Conservation (phyloP, 2,888 invertebrate species). For the Nipponacmea schrenckii region DNA sequence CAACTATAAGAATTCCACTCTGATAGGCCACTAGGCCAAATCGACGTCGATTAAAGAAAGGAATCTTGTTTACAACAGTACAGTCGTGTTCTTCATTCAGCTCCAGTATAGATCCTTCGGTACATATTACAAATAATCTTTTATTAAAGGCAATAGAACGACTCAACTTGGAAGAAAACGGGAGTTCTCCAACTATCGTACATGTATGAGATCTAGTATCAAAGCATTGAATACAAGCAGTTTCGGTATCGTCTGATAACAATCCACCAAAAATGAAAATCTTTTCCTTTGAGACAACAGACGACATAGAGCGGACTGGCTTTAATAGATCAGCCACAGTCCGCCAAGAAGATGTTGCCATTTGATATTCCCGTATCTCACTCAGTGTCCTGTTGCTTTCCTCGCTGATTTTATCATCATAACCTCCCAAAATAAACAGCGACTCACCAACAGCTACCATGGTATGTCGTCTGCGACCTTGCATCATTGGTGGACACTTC, state of each 20-base stretch:
- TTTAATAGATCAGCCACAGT: slow-evolving; percentile 35
- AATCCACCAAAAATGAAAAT: slow-evolving; percentile 50
- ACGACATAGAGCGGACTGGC: slow-evolving; percentile 44
- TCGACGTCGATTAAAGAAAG: slow-evolving; percentile 41
- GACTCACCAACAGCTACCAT: slow-evolving; percentile 52
- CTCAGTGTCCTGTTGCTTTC: slow-evolving; percentile 39
- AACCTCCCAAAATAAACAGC: slow-evolving; percentile 46
- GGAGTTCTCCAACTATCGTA: slow-evolving; percentile 37
- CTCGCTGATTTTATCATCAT: slow-evolving; percentile 47
- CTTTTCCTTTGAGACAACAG: slow-evolving; percentile 46
- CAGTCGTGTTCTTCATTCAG: slow-evolving; percentile 37
- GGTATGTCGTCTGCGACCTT: slow-evolving; percentile 47
- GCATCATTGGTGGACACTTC: slow-evolving; percentile 39
- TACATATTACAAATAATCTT: slow-evolving; percentile 43
- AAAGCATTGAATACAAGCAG: slow-evolving; percentile 46
- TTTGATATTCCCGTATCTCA: slow-evolving; percentile 44
- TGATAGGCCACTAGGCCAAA: slow-evolving; percentile 44
- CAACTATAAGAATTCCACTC: slow-evolving; percentile 40
- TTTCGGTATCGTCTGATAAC: slow-evolving; percentile 42
- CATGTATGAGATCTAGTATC: slow-evolving; percentile 43
- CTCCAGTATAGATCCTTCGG: slow-evolving; percentile 44
- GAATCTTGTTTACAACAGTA: slow-evolving; percentile 36
- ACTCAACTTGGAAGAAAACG: slow-evolving; percentile 44
- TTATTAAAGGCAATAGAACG: slow-evolving; percentile 46
- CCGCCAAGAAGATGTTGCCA: slow-evolving; percentile 40